Conservation (phyloP, 2,113 vertebrate genomes). For the Riparia riparia region DNA sequence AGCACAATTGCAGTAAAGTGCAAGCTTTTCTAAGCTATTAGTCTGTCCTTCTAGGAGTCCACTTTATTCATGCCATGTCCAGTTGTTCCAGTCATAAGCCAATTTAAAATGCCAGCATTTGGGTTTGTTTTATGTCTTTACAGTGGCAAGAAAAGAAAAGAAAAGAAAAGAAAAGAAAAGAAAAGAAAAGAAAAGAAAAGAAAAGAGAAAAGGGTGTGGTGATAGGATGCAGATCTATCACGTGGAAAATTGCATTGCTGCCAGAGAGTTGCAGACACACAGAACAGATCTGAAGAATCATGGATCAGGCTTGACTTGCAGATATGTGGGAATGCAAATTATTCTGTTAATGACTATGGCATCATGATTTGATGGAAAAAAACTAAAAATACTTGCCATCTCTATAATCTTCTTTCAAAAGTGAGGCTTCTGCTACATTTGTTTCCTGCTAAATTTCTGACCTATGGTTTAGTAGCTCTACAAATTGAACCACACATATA, state of each 20-base stretch:
- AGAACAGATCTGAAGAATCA: background rate
- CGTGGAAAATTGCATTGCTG: background rate
- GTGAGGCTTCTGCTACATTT: slow-evolving; percentile 29
- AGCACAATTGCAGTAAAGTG: background rate
- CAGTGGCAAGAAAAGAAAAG: background rate
- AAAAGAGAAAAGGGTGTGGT: background rate
- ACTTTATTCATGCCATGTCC: background rate
- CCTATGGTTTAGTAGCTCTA: background rate
- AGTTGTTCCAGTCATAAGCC: background rate
- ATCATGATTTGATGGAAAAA: background rate
- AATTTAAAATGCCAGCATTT: background rate
- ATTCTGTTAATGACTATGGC: background rate
- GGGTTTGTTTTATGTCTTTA: background rate
- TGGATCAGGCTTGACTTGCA: slow-evolving; percentile 5
- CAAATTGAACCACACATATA: background rate
- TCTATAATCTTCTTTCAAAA: background rate
- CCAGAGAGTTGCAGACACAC: background rate
- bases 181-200: background rate
- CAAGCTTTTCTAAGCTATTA: background rate
- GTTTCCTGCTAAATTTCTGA: slow-evolving; percentile 24
- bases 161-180: too few relatives aligned
- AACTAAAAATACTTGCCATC: background rate
- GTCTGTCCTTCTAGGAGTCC: background rate
- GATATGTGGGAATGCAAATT: background rate
- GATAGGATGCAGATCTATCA: background rate